phyloP scores from a whole-genome alignment of 37 sponge, comb jelly and placozoan species.

The Chondrosia reniformis region DNA sequence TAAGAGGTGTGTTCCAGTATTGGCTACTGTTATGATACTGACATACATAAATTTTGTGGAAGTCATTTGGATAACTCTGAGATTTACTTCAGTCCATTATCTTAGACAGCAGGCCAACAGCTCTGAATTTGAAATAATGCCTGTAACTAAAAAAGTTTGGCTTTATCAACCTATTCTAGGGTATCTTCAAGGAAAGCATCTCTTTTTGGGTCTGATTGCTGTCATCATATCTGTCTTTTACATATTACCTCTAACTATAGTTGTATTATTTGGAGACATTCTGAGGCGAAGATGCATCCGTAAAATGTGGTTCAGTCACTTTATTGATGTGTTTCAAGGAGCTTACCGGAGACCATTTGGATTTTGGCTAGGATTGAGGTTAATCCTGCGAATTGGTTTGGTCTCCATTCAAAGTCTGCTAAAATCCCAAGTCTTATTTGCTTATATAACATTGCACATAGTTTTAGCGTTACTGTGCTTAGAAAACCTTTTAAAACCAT shows the following conservation, averaged over 20 bases:
- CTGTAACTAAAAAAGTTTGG: background rate
- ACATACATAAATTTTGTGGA: conserved; percentile 17
- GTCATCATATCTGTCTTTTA: background rate
- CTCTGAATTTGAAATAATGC: background rate
- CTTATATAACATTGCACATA: too few species aligned
- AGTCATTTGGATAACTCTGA: background rate
- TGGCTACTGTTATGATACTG: conserved; percentile 29
- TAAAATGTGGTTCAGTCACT: conserved; percentile 6
- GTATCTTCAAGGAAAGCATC: conserved; percentile 13
- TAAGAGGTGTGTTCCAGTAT: conserved; percentile 12
- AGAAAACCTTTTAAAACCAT: too few species aligned
- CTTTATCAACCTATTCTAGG: background rate
- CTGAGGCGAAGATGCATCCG: background rate
- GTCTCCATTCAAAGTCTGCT: background rate
- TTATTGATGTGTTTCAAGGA: conserved; percentile 11
- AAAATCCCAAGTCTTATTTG: too few species aligned
- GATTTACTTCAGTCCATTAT: background rate
- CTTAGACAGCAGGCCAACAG: background rate
- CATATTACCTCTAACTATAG: background rate
- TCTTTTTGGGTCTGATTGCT: background rate
- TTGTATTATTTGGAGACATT: background rate
- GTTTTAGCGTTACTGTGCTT: too few species aligned
- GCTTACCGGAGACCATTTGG: conserved; percentile 4
- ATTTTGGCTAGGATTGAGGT: conserved; percentile 10
- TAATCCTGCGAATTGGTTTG: background rate